Conservation (phyloP, 2,888 invertebrate species). For the Hyalella azteca region DNA sequence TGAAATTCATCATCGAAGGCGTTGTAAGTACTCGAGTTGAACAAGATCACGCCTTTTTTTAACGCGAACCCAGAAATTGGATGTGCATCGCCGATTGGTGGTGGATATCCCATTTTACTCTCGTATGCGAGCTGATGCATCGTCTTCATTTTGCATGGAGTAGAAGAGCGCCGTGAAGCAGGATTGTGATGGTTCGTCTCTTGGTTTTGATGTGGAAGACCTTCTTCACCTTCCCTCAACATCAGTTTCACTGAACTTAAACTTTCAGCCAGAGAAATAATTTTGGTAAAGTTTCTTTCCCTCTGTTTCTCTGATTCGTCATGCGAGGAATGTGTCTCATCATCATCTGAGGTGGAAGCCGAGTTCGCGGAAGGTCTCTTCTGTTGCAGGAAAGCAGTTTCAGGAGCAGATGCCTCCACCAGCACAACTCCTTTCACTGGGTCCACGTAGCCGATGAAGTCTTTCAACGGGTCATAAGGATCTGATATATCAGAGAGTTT, state of each 20-base stretch:
- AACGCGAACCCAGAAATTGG: not conserved
- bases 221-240: no score
- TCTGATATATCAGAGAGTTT: not conserved
- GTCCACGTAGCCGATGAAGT: not conserved
- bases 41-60: not conserved
- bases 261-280: no score
- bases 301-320: no score
- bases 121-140: not conserved
- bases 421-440: not conserved
- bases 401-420: not conserved
- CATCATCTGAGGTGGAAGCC: no score
- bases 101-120: not conserved
- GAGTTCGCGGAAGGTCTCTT: not conserved
- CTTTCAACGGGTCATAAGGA: not conserved
- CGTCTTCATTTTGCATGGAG: not conserved
- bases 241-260: no score
- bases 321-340: no score
- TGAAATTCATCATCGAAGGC: conserved; percentile 6
- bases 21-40: not conserved
- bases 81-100: not conserved
- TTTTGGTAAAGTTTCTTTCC: not conserved
- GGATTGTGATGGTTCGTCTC: no score
- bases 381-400: not conserved
- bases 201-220: no score
- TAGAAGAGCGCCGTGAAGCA: not conserved